phyloP scores from a whole-genome alignment of 2,888 invertebrate genomes.

The Rhyacophila evoluta region DNA sequence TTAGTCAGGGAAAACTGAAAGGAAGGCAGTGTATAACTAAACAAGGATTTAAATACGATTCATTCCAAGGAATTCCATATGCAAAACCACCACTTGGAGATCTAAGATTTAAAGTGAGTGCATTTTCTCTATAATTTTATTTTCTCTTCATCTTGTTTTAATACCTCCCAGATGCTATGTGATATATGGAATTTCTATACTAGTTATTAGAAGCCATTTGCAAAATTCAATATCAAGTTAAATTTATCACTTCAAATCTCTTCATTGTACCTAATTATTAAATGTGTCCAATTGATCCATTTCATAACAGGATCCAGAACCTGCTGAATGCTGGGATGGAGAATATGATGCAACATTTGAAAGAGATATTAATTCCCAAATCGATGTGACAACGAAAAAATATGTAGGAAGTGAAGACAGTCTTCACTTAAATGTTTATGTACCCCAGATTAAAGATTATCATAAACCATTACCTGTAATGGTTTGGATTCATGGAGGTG shows the following conservation, averaged over 20 bases:
- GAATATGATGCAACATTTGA: not conserved
- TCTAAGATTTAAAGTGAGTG: constrained; percentile 44
- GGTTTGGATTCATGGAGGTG: constrained; percentile 49
- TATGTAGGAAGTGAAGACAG: constrained; percentile 30
- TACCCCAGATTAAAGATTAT: not conserved
- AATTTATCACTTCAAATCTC: too few relatives aligned
- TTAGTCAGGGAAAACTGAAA: constrained; percentile 37
- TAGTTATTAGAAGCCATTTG: too few relatives aligned
- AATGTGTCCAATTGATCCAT: too few relatives aligned
- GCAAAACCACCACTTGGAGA: constrained; percentile 46
- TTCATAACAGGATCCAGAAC: not conserved
- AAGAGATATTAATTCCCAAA: not conserved
- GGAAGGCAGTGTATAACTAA: constrained; percentile 28
- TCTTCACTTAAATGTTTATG: constrained; percentile 30
- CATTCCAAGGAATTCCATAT: constrained; percentile 49
- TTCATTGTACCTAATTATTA: too few relatives aligned
- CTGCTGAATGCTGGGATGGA: not conserved
- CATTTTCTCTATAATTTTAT: too few relatives aligned
- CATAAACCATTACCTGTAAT: constrained; percentile 38
- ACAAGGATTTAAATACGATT: constrained; percentile 49
- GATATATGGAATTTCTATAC: too few relatives aligned
- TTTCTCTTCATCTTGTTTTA: too few relatives aligned
- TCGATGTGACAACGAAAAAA: not conserved
- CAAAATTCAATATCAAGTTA: too few relatives aligned
- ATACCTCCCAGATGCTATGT: too few relatives aligned